Conservation (phyloP, 2,113 vertebrate genomes). For the Cranoglanis bouderius region DNA sequence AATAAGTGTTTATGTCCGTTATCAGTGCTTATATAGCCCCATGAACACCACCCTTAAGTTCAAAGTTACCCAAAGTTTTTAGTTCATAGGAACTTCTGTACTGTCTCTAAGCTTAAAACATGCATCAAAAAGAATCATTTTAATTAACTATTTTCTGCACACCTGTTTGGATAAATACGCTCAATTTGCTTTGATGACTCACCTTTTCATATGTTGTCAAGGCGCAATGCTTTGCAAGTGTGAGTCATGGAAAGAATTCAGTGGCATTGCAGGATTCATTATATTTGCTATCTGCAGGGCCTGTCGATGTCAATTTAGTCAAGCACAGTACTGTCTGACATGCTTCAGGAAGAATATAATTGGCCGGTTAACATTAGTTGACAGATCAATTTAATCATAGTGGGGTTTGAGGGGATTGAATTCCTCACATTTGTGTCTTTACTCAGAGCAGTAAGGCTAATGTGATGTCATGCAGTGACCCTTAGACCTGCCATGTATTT, state of each 20-base stretch:
- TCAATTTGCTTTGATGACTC: constrained; percentile 30
- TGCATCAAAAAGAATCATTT: constrained; percentile 1
- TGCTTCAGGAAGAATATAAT: constrained; percentile 51
- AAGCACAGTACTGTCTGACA: constrained; percentile 40
- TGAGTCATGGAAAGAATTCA: neutral
- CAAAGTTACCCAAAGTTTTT: neutral
- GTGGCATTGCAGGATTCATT: constrained; percentile 43
- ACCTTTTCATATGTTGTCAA: constrained; percentile 26
- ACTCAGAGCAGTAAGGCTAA: constrained; percentile 19
- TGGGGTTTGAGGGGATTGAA: constrained; percentile 27
- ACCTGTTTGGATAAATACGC: constrained; percentile 4
- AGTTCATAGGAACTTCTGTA: neutral
- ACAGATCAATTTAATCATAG: constrained; percentile 52
- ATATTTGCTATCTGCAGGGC: constrained; percentile 43
- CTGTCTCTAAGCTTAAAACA: neutral
- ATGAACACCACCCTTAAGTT: neutral
- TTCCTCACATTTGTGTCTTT: constrained; percentile 32
- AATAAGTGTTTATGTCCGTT: neutral
- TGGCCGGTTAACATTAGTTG: constrained; percentile 54
- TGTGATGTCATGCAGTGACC: neutral
- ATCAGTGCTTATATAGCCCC: neutral
- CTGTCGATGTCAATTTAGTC: constrained; percentile 48
- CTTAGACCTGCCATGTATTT: neutral
- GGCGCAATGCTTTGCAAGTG: constrained; percentile 18
- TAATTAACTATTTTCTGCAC: neutral